Evolutionary conservation across 1,140 invertebrate genomes (phyloP).

Genomic region (Gonioctena quinquepunctata): DNA sequence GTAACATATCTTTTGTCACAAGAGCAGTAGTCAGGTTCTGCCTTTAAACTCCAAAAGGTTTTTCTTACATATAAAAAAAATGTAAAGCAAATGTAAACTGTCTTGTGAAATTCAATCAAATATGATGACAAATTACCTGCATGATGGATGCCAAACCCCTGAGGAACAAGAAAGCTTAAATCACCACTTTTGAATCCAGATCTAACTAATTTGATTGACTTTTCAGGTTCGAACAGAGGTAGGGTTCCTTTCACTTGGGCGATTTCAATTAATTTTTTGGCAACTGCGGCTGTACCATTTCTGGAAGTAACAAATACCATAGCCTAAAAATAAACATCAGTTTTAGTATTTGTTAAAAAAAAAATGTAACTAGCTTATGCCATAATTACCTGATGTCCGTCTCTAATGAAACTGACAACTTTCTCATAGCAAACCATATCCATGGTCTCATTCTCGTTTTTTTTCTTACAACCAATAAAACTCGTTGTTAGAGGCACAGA

Average conservation of each 20-base stretch:
- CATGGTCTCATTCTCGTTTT: slow-evolving; percentile 73
- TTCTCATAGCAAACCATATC: slow-evolving; percentile 94
- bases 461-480: slow-evolving; percentile 90
- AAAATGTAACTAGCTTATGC: background rate
- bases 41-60: no score
- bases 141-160: slow-evolving; percentile 95
- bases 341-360: background rate
- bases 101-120: background rate
- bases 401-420: slow-evolving; percentile 81
- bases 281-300: slow-evolving; percentile 91
- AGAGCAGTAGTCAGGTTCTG: background rate
- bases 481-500: slow-evolving; percentile 88
- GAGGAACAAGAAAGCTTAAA: slow-evolving; percentile 79
- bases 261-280: slow-evolving; percentile 54
- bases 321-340: slow-evolving; percentile 58
- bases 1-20: no score
- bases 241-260: slow-evolving; percentile 70
- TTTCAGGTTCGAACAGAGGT: slow-evolving; percentile 70
- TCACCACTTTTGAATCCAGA: slow-evolving; percentile 54
- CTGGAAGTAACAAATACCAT: slow-evolving; percentile 99
- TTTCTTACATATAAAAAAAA: no score
- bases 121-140: slow-evolving; percentile 67
- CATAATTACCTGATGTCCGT: slow-evolving; percentile 78
- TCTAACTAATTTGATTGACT: slow-evolving; percentile 58
- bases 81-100: no score